Evolutionary conservation across 2,888 invertebrate genomes (phyloP).

Genomic region (Ectemnius lituratus): DNA sequence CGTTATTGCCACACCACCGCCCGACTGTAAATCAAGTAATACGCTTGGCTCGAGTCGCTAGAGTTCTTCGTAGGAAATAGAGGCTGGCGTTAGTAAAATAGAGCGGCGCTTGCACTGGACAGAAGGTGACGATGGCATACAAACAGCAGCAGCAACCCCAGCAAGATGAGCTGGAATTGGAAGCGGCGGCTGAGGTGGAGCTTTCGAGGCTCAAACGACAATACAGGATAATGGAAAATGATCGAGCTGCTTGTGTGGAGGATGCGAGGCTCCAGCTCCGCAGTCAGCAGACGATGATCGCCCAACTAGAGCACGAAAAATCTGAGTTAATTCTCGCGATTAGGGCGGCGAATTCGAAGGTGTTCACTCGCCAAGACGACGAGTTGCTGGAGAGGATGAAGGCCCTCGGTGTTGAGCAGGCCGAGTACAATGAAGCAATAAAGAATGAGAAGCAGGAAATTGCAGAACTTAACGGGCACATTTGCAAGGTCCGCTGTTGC

Average conservation of each 20-base stretch:
- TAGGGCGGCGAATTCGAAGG: conserved; percentile 80
- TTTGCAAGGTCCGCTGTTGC: conserved; percentile 77
- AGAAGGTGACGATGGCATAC: conserved; percentile 66
- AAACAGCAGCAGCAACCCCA: conserved; percentile 73
- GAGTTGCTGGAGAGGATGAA: conserved; percentile 80
- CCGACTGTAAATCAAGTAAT: too few relatives aligned
- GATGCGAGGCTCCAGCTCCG: conserved; percentile 84
- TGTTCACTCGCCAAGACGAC: conserved; percentile 80
- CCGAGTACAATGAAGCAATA: conserved; percentile 79
- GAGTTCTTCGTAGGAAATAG: too few relatives aligned
- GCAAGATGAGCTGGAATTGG: conserved; percentile 85
- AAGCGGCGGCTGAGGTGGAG: conserved; percentile 89
- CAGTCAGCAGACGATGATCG: conserved; percentile 83
- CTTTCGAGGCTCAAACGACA: conserved; percentile 88
- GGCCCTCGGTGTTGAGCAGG: conserved; percentile 80
- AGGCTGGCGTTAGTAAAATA: too few relatives aligned
- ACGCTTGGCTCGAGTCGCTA: too few relatives aligned
- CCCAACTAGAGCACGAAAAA: conserved; percentile 82
- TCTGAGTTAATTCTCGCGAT: conserved; percentile 83
- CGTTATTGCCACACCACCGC: too few relatives aligned
- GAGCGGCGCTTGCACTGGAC: not conserved
- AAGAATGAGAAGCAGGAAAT: conserved; percentile 79
- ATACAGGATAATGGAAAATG: conserved; percentile 90
- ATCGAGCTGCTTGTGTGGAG: conserved; percentile 84
- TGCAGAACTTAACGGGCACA: conserved; percentile 79